Base-by-base conservation (phyloP, 1,140 invertebrate genomes). In the Zophobas morio region DNA sequence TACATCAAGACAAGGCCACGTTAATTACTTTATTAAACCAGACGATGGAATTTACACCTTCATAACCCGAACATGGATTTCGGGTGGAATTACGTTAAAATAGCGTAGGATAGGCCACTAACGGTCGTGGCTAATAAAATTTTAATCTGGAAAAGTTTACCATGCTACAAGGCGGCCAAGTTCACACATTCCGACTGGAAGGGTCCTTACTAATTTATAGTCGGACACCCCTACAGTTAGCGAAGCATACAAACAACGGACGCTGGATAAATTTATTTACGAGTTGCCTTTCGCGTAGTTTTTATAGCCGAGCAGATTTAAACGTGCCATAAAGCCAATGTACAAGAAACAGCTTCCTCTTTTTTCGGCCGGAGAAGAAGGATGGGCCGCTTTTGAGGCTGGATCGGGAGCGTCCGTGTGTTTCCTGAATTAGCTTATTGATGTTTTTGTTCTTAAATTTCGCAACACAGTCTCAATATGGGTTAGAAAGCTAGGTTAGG, bases 131-230 rank as follows among this genome's bases (percentile, higher is more conserved):
- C 33, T 66, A 66, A 66, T 66, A 8, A 42, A 66, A 66, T 66
- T 66, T 66, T 66, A 66, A 66, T 66, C 39, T 66, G 33, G 60
- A 66, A 66, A 66, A 66, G 60, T 66, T 66, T 42, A 42, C 60
- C 60, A 20, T 40, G 60, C 60, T 66, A 66, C 54, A 66, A 66
- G 60, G 60, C 60, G 60, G 39, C 60, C 60, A 66, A 66, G 37
- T 66, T 66, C 60, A 66, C 60, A 66, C 60, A 66, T 66, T 66
- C 60, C 60, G 6, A 66, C 60, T 66, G 42, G 60, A 66, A 66
- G 60, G 60, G 60, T 66, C 60, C 33, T 66, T 66, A 66, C 60
- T 66, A 66, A 66, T 66, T 66, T 66, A 66, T 66, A 42, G 39
- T 2, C 60, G 40, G 60, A 66, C 60, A 42, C 60, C 60, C 60